Evolutionary conservation across 2,797 vertebrate species (phyloP).

Genomic region (Sebastes dallii): DNA sequence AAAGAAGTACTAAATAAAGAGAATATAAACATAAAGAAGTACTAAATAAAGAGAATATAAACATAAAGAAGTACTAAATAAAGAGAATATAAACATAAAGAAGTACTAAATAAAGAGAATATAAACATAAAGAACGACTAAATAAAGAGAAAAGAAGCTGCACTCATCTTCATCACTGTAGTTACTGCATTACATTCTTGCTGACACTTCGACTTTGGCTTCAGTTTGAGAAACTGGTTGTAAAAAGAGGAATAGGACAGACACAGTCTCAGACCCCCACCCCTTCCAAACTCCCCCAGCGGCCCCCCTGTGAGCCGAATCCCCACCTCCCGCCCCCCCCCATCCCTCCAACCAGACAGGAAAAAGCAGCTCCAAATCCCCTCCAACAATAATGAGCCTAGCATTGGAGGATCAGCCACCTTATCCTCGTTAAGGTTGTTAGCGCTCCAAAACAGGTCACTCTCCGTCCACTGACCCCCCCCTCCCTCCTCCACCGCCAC

Average conservation of each 20-base stretch:
- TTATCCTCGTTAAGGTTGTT: conserved; percentile 80
- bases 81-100: too few relatives aligned
- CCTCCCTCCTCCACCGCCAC: neutral
- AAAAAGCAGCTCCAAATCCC: conserved; percentile 74
- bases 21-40: too few relatives aligned
- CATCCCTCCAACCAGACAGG: conserved; percentile 49
- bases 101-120: too few relatives aligned
- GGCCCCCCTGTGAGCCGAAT: neutral
- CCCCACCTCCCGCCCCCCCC: too few relatives aligned
- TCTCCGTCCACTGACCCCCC: neutral
- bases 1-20: too few relatives aligned
- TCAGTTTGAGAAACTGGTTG: neutral
- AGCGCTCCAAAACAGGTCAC: conserved; percentile 69
- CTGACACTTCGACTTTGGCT: neutral
- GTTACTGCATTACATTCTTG: neutral
- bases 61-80: too few relatives aligned
- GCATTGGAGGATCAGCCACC: conserved; percentile 73
- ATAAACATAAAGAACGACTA: too few relatives aligned
- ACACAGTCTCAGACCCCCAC: neutral
- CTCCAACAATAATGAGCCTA: conserved; percentile 78
- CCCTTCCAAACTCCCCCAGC: neutral
- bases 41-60: too few relatives aligned
- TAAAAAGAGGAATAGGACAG: neutral
- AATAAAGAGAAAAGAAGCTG: neutral
- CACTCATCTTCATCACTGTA: neutral